Conservation (phyloP, 1,140 invertebrate species). For the Temnothorax nylanderi region DNA sequence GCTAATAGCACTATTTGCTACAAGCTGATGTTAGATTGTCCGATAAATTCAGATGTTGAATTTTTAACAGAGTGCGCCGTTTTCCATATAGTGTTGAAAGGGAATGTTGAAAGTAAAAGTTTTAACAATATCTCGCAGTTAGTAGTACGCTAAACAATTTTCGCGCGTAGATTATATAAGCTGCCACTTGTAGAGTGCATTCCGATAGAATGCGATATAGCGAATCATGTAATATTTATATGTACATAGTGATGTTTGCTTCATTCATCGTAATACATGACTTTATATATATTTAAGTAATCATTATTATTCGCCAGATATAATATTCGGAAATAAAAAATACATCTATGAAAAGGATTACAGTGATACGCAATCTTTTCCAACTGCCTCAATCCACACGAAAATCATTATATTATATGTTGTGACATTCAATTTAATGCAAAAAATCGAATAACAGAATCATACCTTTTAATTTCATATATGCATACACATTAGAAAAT, state of each 20-base stretch:
- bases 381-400: background rate
- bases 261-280: constrained; percentile 70
- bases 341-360: constrained; percentile 33
- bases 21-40: constrained; percentile 53
- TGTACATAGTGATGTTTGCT: constrained; percentile 73
- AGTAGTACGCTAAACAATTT: constrained; percentile 53
- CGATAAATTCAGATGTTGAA: constrained; percentile 56
- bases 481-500: background rate
- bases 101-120: constrained; percentile 61
- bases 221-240: constrained; percentile 74
- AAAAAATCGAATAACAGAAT: background rate
- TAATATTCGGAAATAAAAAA: constrained; percentile 59
- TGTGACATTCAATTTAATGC: background rate
- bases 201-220: constrained; percentile 65
- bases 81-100: constrained; percentile 55
- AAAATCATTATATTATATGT: background rate
- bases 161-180: constrained; percentile 58
- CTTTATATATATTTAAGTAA: constrained; percentile 68
- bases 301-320: constrained; percentile 64
- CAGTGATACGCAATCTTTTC: background rate
- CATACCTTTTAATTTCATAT: background rate
- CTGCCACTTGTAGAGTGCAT: constrained; percentile 59
- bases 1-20: constrained; percentile 47
- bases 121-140: constrained; percentile 63
- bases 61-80: constrained; percentile 56